Evolutionary conservation across 2,113 vertebrate species (phyloP).

Genomic region (Hydrochoerus hydrochaeris): DNA sequence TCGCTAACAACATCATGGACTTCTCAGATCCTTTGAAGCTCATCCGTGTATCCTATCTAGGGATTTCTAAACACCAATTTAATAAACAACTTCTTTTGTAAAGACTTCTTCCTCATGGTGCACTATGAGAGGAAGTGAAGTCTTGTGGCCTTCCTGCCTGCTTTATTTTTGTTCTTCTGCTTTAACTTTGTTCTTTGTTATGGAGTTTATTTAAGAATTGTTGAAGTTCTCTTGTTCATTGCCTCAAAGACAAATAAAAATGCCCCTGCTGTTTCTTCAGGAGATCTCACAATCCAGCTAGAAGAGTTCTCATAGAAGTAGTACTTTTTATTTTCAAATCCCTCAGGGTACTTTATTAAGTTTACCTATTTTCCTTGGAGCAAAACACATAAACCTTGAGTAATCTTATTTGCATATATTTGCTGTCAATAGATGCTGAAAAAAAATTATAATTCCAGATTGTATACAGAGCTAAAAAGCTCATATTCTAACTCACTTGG

Average conservation of each 20-base stretch:
- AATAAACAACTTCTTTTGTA: not conserved
- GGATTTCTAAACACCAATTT: not conserved
- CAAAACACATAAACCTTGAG: not conserved
- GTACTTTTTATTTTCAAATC: not conserved
- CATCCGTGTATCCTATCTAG: rapidly evolving
- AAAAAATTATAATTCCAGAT: not conserved
- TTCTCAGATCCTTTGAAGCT: not conserved
- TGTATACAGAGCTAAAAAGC: not conserved
- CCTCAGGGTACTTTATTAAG: not conserved
- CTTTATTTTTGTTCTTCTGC: not conserved
- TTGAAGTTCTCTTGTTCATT: not conserved
- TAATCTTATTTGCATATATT: not conserved
- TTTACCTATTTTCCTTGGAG: not conserved
- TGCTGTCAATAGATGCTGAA: not conserved
- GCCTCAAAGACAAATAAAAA: not conserved
- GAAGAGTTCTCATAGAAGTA: not conserved
- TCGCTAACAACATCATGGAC: not conserved
- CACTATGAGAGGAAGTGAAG: not conserved
- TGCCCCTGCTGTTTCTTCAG: not conserved
- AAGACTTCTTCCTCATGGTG: not conserved
- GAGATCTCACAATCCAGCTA: not conserved
- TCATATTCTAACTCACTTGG: not conserved
- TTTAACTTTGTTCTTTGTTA: not conserved
- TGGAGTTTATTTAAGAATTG: not conserved
- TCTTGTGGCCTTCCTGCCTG: rapidly evolving